These are phyloP conservation scores for Chymomyza caudatula DNA, from an alignment of 2,888 invertebrate species.

Conservation along the genomic window DNA sequence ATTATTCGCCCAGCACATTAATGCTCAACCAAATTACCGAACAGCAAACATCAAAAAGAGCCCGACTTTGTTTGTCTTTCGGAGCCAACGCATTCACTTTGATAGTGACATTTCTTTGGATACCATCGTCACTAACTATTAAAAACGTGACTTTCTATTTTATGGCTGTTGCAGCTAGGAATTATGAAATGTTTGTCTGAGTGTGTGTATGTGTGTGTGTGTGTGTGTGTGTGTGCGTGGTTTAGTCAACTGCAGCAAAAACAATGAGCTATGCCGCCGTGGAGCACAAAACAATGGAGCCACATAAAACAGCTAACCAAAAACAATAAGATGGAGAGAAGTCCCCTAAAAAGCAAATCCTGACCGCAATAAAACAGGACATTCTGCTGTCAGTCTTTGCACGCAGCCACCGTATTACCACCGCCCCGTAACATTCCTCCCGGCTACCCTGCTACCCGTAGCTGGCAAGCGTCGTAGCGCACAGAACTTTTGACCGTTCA, in stretches of 20 bases:
- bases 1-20: not conserved
- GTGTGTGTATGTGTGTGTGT: not conserved
- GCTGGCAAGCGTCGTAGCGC: conserved; percentile 14
- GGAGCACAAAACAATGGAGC: not conserved
- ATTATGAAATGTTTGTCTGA: conserved; percentile 59
- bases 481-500: conserved; percentile 64
- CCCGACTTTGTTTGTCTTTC: conserved; percentile 32
- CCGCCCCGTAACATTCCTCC: conserved; percentile 11
- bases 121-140: conserved; percentile 39
- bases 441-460: conserved; percentile 26
- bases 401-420: conserved; percentile 1
- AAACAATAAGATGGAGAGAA: not conserved
- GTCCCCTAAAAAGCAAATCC: conserved; percentile 52
- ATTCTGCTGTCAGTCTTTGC: conserved; percentile 37
- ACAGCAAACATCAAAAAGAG: not conserved
- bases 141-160: conserved; percentile 59
- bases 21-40: not conserved
- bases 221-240: not conserved
- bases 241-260: conserved; percentile 14
- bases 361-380: conserved; percentile 67
- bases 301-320: not conserved
- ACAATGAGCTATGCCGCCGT: conserved; percentile 25
- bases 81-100: conserved; percentile 22
- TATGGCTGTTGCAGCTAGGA: conserved; percentile 38
- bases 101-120: conserved; percentile 18